Base-by-base conservation (phyloP, 2,888 invertebrate genomes). In the Drosophila aldrichi region DNA sequence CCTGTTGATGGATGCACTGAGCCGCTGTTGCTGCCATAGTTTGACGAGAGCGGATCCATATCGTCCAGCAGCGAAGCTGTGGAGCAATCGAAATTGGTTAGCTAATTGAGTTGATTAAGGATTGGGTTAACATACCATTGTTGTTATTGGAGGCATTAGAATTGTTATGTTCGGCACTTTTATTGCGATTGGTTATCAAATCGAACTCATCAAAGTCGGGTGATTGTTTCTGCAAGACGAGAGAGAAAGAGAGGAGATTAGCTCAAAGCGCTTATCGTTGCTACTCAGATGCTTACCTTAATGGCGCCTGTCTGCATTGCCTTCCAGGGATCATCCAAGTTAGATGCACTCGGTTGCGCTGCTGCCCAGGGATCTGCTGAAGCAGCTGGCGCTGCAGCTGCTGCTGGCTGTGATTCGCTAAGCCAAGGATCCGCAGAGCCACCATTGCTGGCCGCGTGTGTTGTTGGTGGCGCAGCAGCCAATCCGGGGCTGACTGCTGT, bases 161-260 rank as follows among this genome's bases (percentile, higher is more conserved):
- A 70, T 86, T 87, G 62, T 83, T 88, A 18, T 77, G 82, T 68
- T 91, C 92, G 61, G 90, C 91, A 79, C 93, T 91, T 88, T 93
- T 94, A 90, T 95, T 95, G 70, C 97, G 95, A 94, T 97, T 97
- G 70, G 96, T 96, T 78, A 97, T 95, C 74, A 96, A 95, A 93
- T 97, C 97, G 93, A 97, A 97, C 92, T 97, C 97, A 92, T 97
- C 97, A 91, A 97, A 94, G 92, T 97, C 97, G 8, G 95, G 95
- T 44, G 91, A 91, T 65, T 88, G 82, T 88, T 91, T 91, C 90
- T 91, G 66, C 6, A 77, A 64, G 14, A 5, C 46, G 54, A 2
- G 6, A 43, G 18, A 40, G 54, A 2, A 4, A 43, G 18, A 40
- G 32, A 1, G 22, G 3, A 29, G 16, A n/a, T 18, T 1, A n/a